Base-by-base conservation (phyloP, 2,797 vertebrate genomes). In the Mormyrops attenuatus region DNA sequence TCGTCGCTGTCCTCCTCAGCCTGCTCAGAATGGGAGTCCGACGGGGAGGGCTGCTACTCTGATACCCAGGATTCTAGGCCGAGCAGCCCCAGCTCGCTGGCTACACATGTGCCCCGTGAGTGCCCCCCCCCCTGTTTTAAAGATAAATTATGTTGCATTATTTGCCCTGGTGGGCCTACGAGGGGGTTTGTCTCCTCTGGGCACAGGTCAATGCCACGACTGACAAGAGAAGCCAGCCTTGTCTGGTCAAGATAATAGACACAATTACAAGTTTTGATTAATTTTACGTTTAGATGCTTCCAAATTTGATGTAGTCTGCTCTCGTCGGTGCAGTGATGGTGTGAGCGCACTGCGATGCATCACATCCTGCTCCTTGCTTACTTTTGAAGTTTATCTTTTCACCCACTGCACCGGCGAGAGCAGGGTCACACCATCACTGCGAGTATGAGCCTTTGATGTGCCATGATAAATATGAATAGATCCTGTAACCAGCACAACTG, bases 101-200 rank as follows among this genome's bases (percentile, higher is more conserved):
- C 63, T 91, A 88, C 41, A 0, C 90, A 92, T 88, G 95, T 95
- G 47, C 94, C 94, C 87, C 95, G 96, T 96, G 92, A 97, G 96
- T 96, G 87, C 49, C 57, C 73, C 15, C 20, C 49, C 69, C 5
- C 11, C 4, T 4, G 0, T 84, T 47, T 50, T 11, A 77, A 17
- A 38, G 63, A 66, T 66, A 11, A 26, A 77, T 41, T 7, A 41
- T 17, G 30, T 38, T 5, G 2, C 13, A 41, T 77, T 38, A 77
- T 41, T 38, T 77, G 34, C 57, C 34, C 34, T 34, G 30, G 9
- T 73, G 5, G 0, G 6, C 55, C 17, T 60, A 2, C 3, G 1
- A n/a, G 55, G 66, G 26, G 9, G 9, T 26, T 73, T 26, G 13
- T 26, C 66, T 73, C 30, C 30, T 30, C 13, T 26, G 66, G 66